These are phyloP conservation scores for Pseudorhombus dupliciocellatus DNA, from an alignment of 2,113 vertebrate species.

Conservation along the genomic window DNA sequence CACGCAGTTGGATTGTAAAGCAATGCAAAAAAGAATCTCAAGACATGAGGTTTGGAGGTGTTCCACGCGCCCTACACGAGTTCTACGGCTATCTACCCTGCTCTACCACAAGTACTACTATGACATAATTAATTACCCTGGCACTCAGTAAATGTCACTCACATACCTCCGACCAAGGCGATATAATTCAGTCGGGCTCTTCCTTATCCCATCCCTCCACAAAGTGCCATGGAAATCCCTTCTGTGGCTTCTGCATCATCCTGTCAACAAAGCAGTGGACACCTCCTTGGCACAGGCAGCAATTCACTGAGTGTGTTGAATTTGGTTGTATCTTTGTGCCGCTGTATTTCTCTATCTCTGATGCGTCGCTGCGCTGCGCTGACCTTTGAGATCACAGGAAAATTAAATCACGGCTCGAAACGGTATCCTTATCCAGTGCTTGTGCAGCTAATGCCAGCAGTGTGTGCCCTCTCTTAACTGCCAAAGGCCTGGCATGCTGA, in stretches of 20 bases:
- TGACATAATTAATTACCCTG: neutral
- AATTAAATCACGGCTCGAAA: neutral
- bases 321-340: no score
- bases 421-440: conserved; percentile 18
- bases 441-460: conserved; percentile 43
- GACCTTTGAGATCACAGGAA: conserved; percentile 8
- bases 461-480: conserved; percentile 72
- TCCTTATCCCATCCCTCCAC: neutral
- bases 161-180: neutral
- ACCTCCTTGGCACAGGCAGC: neutral
- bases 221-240: neutral
- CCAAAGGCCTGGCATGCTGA: conserved; percentile 80
- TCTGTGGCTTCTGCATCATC: neutral
- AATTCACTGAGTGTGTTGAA: neutral
- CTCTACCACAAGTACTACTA: neutral
- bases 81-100: no score
- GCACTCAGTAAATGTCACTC: no score
- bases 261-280: neutral
- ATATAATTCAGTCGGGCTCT: neutral
- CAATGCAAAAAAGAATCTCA: neutral
- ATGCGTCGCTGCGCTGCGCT: neutral
- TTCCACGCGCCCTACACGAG: neutral
- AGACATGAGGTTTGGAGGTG: neutral
- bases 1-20: neutral
- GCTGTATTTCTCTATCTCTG: neutral